Percentiles rank a stretch among this genome's conserved stretches.
Evolutionary conservation across 2,113 vertebrate species (phyloP).

Genomic region (Coptodon bakossiorum): DNA sequence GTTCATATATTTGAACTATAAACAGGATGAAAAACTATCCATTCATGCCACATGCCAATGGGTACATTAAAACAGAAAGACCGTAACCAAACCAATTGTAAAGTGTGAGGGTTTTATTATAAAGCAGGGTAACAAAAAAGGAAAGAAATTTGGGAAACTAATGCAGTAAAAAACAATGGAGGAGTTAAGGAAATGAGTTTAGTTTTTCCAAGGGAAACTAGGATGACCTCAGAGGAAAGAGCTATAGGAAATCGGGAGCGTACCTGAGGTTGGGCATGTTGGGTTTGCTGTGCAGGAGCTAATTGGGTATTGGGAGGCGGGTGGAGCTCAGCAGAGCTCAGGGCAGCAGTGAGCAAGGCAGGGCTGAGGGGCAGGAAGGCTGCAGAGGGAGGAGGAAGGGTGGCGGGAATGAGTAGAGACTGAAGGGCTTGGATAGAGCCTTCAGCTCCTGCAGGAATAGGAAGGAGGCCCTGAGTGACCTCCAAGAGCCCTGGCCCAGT

Average conservation of each 20-base stretch:
- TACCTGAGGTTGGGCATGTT: conserved; percentile 69
- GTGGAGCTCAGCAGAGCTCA: conserved; percentile 71
- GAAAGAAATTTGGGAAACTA: not conserved
- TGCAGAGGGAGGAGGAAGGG: conserved; percentile 61
- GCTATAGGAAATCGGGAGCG: conserved; percentile 1
- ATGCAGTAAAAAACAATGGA: not conserved
- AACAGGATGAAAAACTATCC: not conserved
- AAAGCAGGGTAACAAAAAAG: not conserved
- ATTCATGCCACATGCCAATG: not conserved
- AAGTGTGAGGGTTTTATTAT: not conserved
- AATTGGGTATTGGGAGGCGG: conserved; percentile 55
- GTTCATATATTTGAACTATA: not conserved
- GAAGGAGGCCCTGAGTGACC: conserved; percentile 75
- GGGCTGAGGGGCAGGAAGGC: conserved; percentile 81
- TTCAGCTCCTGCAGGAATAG: conserved; percentile 63
- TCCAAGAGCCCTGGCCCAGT: conserved; percentile 74
- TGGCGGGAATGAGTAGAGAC: conserved; percentile 72
- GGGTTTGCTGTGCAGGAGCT: conserved; percentile 59
- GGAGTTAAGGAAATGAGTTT: not conserved
- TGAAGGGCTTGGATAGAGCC: conserved; percentile 66
- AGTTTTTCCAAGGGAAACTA: not conserved
- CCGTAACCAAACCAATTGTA: not conserved
- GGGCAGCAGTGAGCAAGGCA: conserved; percentile 76
- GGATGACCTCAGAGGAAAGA: not conserved
- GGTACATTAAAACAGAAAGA: not conserved